Percentiles rank a stretch among this genome's conserved stretches.
Evolutionary conservation across 64 coral and sea anemone species (phyloP).

Genomic region (Porites lutea): DNA sequence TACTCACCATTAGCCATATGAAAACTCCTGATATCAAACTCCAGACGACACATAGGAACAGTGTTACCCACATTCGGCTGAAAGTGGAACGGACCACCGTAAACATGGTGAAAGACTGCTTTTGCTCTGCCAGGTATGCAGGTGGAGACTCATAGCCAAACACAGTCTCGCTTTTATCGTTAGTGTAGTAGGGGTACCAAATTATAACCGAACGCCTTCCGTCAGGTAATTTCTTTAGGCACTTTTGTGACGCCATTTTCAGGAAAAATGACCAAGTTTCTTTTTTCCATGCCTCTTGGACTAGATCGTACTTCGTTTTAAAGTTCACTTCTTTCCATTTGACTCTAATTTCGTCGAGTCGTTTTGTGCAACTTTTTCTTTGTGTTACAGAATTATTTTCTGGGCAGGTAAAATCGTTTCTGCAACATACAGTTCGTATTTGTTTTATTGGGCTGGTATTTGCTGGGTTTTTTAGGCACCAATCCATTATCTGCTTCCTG

Average conservation of each 20-base stretch:
- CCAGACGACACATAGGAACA: not conserved
- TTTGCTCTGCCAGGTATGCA: not conserved
- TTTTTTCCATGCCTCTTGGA: not conserved
- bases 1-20: slow-evolving; percentile 33
- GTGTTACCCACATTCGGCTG: not conserved
- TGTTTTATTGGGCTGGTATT: not conserved
- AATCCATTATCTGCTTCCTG: not conserved
- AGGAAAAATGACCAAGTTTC: not conserved
- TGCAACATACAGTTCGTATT: not conserved
- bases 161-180: not conserved
- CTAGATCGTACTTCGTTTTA: not conserved
- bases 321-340: not conserved
- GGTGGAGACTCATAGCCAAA: not conserved
- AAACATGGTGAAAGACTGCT: not conserved
- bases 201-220: not conserved
- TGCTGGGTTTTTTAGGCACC: not conserved
- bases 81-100: not conserved
- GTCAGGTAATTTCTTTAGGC: not conserved
- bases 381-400: not conserved
- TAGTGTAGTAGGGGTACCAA: not conserved
- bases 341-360: not conserved
- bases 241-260: not conserved
- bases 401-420: too few relatives aligned
- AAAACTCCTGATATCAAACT: slow-evolving; percentile 31
- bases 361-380: not conserved